Conservation (phyloP, 2,888 invertebrate genomes). For the Mayetiola destructor region DNA sequence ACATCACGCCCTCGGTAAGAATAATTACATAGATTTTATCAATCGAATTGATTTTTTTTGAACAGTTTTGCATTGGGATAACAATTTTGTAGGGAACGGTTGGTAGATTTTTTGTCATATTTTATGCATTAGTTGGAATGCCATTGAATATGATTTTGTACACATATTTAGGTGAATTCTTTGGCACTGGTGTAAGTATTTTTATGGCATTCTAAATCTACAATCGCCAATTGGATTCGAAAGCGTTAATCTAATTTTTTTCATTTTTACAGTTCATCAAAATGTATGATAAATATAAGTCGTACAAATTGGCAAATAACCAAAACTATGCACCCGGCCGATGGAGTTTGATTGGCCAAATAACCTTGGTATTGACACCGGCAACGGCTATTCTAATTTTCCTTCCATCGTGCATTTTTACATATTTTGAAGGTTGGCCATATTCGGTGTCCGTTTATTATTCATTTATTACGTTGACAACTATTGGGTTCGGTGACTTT, state of each 20-base stretch:
- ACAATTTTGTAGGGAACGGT: no score
- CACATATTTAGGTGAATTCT: slow-evolving; percentile 71
- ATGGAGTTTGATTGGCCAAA: slow-evolving; percentile 61
- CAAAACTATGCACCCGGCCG: slow-evolving; percentile 49
- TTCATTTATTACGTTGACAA: slow-evolving; percentile 72
- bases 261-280: slow-evolving; percentile 42
- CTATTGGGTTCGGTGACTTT: slow-evolving; percentile 83
- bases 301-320: slow-evolving; percentile 44
- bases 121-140: slow-evolving; percentile 67
- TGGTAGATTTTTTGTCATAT: slow-evolving; percentile 72
- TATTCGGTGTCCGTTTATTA: slow-evolving; percentile 76
- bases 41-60: no score
- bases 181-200: slow-evolving; percentile 54
- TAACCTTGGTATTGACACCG: slow-evolving; percentile 63
- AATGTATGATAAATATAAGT: slow-evolving; percentile 66
- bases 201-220: not conserved
- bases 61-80: no score
- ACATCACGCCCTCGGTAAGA: slow-evolving; percentile 73
- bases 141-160: slow-evolving; percentile 44
- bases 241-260: not conserved
- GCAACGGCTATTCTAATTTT: slow-evolving; percentile 78
- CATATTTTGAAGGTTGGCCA: slow-evolving; percentile 72
- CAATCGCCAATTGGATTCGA: not conserved
- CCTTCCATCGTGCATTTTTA: slow-evolving; percentile 70
- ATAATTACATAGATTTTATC: no score